Evolutionary conservation across 1,140 invertebrate species (phyloP), one percentile per base, ranked within the genome.

Genomic region (Brachionus plicatilis): DNA sequence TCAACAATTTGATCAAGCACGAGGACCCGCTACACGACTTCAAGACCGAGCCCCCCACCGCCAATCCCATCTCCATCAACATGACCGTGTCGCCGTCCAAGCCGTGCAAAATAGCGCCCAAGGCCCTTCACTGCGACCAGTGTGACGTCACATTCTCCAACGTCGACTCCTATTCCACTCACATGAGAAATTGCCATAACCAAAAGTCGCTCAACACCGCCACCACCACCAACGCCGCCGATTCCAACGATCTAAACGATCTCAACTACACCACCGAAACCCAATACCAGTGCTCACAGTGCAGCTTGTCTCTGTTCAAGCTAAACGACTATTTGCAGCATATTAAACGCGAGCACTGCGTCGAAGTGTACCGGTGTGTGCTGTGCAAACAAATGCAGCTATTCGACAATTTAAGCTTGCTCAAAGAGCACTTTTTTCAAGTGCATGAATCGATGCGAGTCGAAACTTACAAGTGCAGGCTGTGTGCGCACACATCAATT

Each of bases 111-210:
- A 37, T 37, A 7, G 33, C 33, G 33, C 33, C 33, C 6, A 37
- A 37, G 6, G 6, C 33, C 0, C 33, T 37, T 37, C 45, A 83
- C 3, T 96, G 95, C 87, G 94, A 94, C 86, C 94, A 95, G 87
- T 96, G 95, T 87, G 94, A 94, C 86, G 94, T 94, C 0, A 94
- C 93, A 2, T 90, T 96, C 33, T 93, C 94, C 11, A 94, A 96
- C 88, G 94, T 95, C 82, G 94, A 95, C 87, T 94, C 94, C 9
- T 97, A 95, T 87, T 91, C 94, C 20, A 92, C 92, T n/a, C 95
- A 97, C 88, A 90, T 96, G 43, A 4, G 60, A 29, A 45, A 7
- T 72, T 68, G 60, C 29, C 82, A 83, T 20, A 60, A 24, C n/a
- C 53, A 20, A 9, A 60, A 20, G 8, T 3, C n/a, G 9, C 6